These are phyloP conservation scores for Tenthredo distinguenda DNA, from an alignment of 2,888 invertebrate species.

Conservation along the genomic window DNA sequence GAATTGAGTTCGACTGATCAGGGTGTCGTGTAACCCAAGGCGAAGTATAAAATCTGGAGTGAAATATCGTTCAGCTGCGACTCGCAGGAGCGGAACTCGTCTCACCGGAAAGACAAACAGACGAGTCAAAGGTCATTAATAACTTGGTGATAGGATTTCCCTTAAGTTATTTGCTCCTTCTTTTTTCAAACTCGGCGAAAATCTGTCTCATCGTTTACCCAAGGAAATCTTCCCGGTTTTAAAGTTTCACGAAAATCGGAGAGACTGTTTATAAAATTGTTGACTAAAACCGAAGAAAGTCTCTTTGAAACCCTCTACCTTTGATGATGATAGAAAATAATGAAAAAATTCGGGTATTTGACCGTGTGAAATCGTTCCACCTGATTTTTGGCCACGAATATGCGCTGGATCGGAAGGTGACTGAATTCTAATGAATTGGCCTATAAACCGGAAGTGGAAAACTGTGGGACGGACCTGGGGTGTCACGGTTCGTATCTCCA, in stretches of 20 bases:
- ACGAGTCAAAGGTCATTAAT: conserved; percentile 8
- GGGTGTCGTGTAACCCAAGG: background rate
- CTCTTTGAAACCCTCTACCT: background rate
- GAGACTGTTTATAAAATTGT: background rate
- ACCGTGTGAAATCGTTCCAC: conserved; percentile 30
- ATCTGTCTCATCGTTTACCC: background rate
- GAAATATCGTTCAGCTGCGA: conserved; percentile 10
- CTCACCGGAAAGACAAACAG: background rate
- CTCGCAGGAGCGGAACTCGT: background rate
- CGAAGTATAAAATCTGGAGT: background rate
- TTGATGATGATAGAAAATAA: background rate
- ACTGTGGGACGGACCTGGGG: conserved; percentile 63
- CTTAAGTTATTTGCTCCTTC: background rate
- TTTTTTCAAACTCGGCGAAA: background rate
- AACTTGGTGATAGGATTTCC: background rate
- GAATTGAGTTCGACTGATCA: conserved; percentile 38
- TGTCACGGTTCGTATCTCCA: conserved; percentile 66
- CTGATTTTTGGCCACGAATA: background rate
- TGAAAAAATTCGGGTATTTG: background rate
- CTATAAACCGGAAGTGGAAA: conserved; percentile 66
- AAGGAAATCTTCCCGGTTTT: background rate
- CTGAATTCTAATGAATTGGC: conserved; percentile 59
- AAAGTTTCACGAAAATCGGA: background rate
- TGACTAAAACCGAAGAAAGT: background rate
- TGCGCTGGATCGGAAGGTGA: background rate